Conservation (phyloP, 2,888 invertebrate genomes). For the Rosalia funebris region DNA sequence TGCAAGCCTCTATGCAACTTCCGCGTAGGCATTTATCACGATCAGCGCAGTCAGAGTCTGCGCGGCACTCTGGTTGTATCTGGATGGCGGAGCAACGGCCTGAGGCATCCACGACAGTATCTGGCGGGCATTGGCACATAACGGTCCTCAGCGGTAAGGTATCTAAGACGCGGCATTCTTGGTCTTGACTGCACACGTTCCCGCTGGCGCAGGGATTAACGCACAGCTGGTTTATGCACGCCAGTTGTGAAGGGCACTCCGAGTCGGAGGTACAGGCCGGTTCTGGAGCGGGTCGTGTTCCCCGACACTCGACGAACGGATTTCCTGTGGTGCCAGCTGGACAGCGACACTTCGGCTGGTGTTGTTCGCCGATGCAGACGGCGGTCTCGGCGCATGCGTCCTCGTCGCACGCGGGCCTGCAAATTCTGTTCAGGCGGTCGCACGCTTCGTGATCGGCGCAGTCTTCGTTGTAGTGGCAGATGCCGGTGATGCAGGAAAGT, state of each 20-base stretch:
- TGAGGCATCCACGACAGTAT: conserved; percentile 78
- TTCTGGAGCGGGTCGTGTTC: conserved; percentile 59
- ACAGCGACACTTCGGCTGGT: conserved; percentile 83
- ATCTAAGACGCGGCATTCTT: conserved; percentile 82
- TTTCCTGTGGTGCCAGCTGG: conserved; percentile 80
- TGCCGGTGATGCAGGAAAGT: conserved; percentile 82
- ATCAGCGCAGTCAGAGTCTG: conserved; percentile 79
- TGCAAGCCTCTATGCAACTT: conserved; percentile 82
- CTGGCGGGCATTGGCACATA: conserved; percentile 87
- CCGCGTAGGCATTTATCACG: conserved; percentile 78
- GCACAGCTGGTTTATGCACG: conserved; percentile 82
- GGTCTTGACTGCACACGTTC: conserved; percentile 79
- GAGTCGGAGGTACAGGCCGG: conserved; percentile 79
- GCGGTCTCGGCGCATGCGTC: conserved; percentile 83
- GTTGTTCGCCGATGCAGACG: conserved; percentile 77
- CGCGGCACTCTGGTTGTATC: conserved; percentile 70
- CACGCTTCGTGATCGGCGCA: conserved; percentile 87
- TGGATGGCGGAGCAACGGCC: conserved; percentile 73
- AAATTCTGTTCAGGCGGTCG: conserved; percentile 83
- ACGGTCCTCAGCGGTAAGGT: conserved; percentile 84
- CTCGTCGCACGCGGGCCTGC: conserved; percentile 84
- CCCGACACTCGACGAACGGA: conserved; percentile 76
- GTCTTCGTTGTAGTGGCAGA: conserved; percentile 90
- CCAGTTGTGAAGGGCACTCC: conserved; percentile 79
- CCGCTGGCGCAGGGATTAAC: conserved; percentile 79